These are phyloP conservation scores for Mus pahari DNA, from an alignment of 2,113 vertebrate genomes.

Conservation along the genomic window DNA sequence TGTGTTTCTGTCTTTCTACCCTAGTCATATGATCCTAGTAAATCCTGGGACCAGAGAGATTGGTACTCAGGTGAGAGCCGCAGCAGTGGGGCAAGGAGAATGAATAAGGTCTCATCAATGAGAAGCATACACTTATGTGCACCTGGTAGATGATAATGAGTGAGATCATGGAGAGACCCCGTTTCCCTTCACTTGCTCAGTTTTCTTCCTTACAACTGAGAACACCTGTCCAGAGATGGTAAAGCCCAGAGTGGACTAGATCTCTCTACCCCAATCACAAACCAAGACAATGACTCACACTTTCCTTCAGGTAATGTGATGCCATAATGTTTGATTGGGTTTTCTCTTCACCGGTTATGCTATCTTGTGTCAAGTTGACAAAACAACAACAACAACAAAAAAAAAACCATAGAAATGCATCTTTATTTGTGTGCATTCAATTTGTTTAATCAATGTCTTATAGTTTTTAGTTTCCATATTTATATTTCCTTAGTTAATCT, in stretches of 20 bases:
- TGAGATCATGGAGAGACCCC: neutral
- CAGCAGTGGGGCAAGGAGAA: neutral
- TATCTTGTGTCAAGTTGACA: neutral
- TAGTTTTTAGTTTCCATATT: neutral
- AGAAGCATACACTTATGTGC: neutral
- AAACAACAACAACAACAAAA: neutral
- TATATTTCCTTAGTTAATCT: neutral
- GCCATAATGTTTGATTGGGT: neutral
- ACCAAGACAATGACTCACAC: neutral
- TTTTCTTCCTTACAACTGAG: neutral
- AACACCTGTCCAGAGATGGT: neutral
- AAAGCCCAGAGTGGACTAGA: neutral
- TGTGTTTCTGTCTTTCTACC: neutral
- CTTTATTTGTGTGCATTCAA: neutral
- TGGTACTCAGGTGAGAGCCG: neutral
- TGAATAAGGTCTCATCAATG: neutral
- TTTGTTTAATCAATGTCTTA: neutral
- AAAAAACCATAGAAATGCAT: neutral
- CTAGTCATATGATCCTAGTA: neutral
- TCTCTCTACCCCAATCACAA: neutral
- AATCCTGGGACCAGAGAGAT: neutral
- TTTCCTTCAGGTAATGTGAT: neutral
- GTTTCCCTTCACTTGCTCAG: neutral
- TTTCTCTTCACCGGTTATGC: neutral
- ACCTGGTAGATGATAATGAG: neutral